These are phyloP conservation scores for Drosophila lacertosa DNA, from an alignment of 1,140 invertebrate genomes.

Conservation along the genomic window DNA sequence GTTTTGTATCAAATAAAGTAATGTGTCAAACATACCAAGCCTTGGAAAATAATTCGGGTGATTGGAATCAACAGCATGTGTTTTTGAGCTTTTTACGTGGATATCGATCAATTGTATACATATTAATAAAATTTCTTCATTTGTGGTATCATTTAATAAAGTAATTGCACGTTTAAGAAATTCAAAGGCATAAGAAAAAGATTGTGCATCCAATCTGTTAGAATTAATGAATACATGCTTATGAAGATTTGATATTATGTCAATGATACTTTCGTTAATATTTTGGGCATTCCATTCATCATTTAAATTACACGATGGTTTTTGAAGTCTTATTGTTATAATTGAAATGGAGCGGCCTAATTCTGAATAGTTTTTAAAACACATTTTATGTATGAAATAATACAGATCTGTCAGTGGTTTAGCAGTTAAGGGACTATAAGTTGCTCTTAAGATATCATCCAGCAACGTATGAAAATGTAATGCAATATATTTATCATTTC, in stretches of 20 bases:
- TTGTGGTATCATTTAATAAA: slow-evolving; percentile 78
- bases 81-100: slow-evolving; percentile 88
- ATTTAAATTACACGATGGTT: slow-evolving; percentile 92
- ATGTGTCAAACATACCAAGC: slow-evolving; percentile 91
- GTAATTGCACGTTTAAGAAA: slow-evolving; percentile 89
- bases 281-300: slow-evolving; percentile 91
- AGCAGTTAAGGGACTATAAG: slow-evolving; percentile 89
- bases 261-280: slow-evolving; percentile 84
- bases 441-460: slow-evolving; percentile 86
- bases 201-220: slow-evolving; percentile 84
- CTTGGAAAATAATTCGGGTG: slow-evolving; percentile 92
- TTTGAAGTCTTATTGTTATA: slow-evolving; percentile 88
- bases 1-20: slow-evolving; percentile 92
- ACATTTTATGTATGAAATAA: slow-evolving; percentile 84
- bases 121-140: slow-evolving; percentile 87
- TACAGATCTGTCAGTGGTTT: slow-evolving; percentile 87
- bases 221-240: slow-evolving; percentile 31
- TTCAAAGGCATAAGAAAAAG: slow-evolving; percentile 93
- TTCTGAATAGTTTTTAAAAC: slow-evolving; percentile 43
- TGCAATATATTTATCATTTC: slow-evolving; percentile 87
- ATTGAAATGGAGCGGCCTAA: slow-evolving; percentile 85
- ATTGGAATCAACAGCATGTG: slow-evolving; percentile 84
- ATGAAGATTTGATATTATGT: slow-evolving; percentile 46
- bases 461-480: slow-evolving; percentile 87
- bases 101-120: slow-evolving; percentile 89